Base-by-base conservation (phyloP, 1,140 invertebrate genomes). In the Riptortus pedestris region DNA sequence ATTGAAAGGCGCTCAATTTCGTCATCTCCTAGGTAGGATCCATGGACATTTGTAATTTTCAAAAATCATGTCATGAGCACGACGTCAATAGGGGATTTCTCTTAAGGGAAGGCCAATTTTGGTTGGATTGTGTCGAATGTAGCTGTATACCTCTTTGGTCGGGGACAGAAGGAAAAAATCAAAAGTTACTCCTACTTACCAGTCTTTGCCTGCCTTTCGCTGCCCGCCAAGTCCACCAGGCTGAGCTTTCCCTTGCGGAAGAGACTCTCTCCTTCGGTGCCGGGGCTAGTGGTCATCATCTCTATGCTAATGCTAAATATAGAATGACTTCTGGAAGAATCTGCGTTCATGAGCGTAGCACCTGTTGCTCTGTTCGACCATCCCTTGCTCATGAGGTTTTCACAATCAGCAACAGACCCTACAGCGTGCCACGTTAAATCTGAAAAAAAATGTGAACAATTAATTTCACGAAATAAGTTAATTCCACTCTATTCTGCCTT, bases 241-340 rank as follows among this genome's bases (percentile, higher is more conserved):
- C 95, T 94, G 2, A 97, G 78, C 72, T 93, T 88, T 0, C 93
- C 92, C 51, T 85, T 78, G 61, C 82, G 74, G 58, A 90, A 84
- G 20, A 74, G 78, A 55, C 83, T 83, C n/a, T 74, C 77, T 60
- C 75, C 69, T 0, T 77, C 75, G 14, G 31, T 14, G 0, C 51
- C 51, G 16, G 18, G 14, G 0, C 69, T 45, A n/a, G 72, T 73
- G 16, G 72, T 71, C 71, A 88, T 83, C 77, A 88, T 88, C 74
- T 96, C 93, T 14, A 96, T 76, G 51, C 84, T 85, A 61, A 96
- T 84, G 0, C 88, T 92, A 72, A 96, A 91, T 62, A 96, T 94
- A n/a, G 91, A 91, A 74, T 96, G 93, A 43, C 82, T 84, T 47
- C 93, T 79, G 0, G 88, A 91, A 28, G 89, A 93, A 64, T 90